A percentile compares a stretch with the other conserved stretches of the same genome.
phyloP scores from a whole-genome alignment of 2,888 invertebrate genomes.

The Cetonia aurata region DNA sequence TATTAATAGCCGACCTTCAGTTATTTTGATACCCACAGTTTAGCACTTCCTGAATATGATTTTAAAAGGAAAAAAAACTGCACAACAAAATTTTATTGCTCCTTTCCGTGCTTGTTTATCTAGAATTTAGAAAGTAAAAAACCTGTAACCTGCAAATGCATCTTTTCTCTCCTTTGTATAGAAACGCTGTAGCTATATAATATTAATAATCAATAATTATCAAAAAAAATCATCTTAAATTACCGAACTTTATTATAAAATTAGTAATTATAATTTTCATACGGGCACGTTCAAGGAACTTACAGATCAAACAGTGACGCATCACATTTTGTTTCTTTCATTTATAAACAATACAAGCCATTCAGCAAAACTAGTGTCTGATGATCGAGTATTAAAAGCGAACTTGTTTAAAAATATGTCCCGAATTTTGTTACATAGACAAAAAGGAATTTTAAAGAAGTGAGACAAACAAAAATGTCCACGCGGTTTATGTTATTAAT shows the following conservation, averaged over 20 bases:
- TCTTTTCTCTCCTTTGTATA: no score
- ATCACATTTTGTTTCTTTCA: constrained; percentile 25
- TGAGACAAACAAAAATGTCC: no score
- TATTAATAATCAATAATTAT: neutral
- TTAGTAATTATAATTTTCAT: constrained; percentile 24
- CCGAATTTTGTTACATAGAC: neutral
- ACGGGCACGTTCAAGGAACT: constrained; percentile 2
- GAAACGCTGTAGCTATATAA: no score
- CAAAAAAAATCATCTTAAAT: constrained; percentile 3
- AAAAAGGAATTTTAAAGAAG: constrained; percentile 1
- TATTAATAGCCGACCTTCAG: constrained; percentile 15
- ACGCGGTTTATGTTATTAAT: no score
- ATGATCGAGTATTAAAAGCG: no score
- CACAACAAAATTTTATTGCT: no score
- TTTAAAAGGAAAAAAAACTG: no score
- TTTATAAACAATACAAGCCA: constrained; percentile 30
- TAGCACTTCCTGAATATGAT: neutral
- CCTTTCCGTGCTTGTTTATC: no score
- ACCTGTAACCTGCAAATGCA: no score
- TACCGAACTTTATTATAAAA: constrained; percentile 5
- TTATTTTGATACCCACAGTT: constrained; percentile 1
- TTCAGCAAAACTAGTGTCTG: constrained; percentile 27
- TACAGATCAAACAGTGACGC: neutral
- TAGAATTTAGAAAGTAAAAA: no score
- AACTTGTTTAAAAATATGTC: neutral